These are phyloP conservation scores for Nicator chloris DNA, from an alignment of 2,113 vertebrate species.

Conservation along the genomic window DNA sequence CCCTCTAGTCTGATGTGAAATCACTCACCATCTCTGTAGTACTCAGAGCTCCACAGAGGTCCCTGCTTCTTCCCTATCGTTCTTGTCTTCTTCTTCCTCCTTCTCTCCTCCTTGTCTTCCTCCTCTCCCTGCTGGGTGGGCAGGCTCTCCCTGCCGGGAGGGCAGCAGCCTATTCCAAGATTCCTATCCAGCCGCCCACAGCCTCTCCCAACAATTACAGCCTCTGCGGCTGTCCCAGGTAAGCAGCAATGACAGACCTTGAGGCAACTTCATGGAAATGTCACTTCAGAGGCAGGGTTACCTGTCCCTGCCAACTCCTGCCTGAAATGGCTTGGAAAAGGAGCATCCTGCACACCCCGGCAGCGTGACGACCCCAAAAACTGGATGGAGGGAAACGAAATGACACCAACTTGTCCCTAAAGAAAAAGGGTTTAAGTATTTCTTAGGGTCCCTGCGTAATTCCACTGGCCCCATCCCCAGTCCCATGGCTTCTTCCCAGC, in stretches of 20 bases:
- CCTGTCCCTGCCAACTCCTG: neutral
- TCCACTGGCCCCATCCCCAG: neutral
- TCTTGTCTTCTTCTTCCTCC: neutral
- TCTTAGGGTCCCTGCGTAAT: neutral
- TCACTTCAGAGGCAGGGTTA: neutral
- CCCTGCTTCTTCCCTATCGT: neutral
- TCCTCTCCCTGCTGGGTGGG: neutral
- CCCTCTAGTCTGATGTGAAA: neutral
- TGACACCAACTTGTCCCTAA: too few species aligned
- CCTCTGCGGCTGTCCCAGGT: neutral
- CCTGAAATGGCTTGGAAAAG: neutral
- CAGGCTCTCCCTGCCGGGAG: neutral
- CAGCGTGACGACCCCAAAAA: accelerated
- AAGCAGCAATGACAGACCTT: neutral
- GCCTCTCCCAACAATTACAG: slow-evolving; percentile 51
- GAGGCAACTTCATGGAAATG: slow-evolving; percentile 12
- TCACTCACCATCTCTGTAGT: neutral
- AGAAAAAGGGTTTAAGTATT: neutral
- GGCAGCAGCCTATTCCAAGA: neutral
- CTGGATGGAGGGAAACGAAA: neutral
- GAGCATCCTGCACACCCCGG: accelerated
- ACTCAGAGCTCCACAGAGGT: neutral
- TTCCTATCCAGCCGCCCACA: neutral
- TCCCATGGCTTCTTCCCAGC: neutral
- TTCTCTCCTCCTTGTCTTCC: neutral